Evolutionary conservation across 2,113 vertebrate genomes (phyloP).

Genomic region (Pimephales promelas): DNA sequence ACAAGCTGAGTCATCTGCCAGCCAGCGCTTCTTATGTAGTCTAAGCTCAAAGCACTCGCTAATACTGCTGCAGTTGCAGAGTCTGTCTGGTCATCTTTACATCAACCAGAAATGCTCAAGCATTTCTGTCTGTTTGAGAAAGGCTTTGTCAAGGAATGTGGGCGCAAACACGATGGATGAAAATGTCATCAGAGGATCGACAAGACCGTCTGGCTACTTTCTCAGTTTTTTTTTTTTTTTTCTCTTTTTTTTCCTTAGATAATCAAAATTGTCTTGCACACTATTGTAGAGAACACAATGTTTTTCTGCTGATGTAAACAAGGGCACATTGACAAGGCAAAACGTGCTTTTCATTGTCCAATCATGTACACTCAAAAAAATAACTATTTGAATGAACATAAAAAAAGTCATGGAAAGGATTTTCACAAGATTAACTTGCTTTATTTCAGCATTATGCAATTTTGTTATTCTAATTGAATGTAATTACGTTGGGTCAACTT

Average conservation of each 20-base stretch:
- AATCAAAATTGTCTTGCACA: background rate
- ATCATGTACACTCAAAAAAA: too few species aligned
- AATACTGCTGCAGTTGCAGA: slow-evolving; percentile 14
- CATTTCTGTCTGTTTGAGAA: slow-evolving; percentile 5
- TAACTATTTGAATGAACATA: too few species aligned
- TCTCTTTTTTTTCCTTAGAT: background rate
- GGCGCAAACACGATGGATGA: background rate
- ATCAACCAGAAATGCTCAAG: slow-evolving; percentile 22
- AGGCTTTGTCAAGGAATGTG: slow-evolving; percentile 26
- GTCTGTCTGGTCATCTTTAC: slow-evolving; percentile 22
- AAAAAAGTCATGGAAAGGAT: too few species aligned
- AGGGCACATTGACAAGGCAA: background rate
- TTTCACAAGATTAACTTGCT: too few species aligned
- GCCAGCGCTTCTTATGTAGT: background rate
- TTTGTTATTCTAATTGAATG: too few species aligned
- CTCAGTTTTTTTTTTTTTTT: background rate
- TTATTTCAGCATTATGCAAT: too few species aligned
- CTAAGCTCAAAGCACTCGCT: background rate
- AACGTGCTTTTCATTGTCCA: background rate
- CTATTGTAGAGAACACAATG: background rate
- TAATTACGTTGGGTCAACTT: too few species aligned
- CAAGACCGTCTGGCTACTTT: background rate
- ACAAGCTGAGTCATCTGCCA: slow-evolving; percentile 32
- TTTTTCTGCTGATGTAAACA: slow-evolving; percentile 4
- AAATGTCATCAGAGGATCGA: slow-evolving; percentile 41